phyloP scores from a whole-genome alignment of 2,888 invertebrate genomes.

The Odontocolon sp. region DNA sequence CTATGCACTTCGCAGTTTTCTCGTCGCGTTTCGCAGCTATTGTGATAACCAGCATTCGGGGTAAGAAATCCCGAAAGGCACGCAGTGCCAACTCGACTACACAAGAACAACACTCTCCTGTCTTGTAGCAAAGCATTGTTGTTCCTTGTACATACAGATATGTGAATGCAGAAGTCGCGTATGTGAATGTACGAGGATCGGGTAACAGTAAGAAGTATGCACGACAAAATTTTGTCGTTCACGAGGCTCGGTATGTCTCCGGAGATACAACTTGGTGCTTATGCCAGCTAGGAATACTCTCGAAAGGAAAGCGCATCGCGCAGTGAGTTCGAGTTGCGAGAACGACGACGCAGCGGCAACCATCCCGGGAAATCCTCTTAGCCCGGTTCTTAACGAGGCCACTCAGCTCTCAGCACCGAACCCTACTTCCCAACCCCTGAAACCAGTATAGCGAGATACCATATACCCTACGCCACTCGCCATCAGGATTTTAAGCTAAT shows the following conservation, averaged over 20 bases:
- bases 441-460: too few species aligned
- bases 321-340: constrained; percentile 47
- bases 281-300: constrained; percentile 16
- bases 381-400: constrained; percentile 74
- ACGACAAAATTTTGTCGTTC: constrained; percentile 45
- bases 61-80: constrained; percentile 71
- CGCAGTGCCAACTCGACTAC: constrained; percentile 56
- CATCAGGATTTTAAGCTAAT: constrained; percentile 75
- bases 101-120: constrained; percentile 60
- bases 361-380: constrained; percentile 74
- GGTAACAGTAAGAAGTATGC: background rate
- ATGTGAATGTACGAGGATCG: background rate
- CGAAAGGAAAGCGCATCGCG: constrained; percentile 40
- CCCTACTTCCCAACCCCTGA: too few species aligned
- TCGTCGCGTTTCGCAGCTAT: constrained; percentile 69
- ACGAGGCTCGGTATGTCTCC: constrained; percentile 14
- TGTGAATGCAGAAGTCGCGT: background rate
- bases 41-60: constrained; percentile 73
- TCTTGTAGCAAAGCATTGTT: background rate
- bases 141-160: too few species aligned
- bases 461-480: constrained; percentile 42
- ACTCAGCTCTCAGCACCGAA: constrained; percentile 48
- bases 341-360: constrained; percentile 37
- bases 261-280: constrained; percentile 30
- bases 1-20: constrained; percentile 38